Evolutionary conservation across 2,113 vertebrate species (phyloP).

Genomic region (Nibea coibor): DNA sequence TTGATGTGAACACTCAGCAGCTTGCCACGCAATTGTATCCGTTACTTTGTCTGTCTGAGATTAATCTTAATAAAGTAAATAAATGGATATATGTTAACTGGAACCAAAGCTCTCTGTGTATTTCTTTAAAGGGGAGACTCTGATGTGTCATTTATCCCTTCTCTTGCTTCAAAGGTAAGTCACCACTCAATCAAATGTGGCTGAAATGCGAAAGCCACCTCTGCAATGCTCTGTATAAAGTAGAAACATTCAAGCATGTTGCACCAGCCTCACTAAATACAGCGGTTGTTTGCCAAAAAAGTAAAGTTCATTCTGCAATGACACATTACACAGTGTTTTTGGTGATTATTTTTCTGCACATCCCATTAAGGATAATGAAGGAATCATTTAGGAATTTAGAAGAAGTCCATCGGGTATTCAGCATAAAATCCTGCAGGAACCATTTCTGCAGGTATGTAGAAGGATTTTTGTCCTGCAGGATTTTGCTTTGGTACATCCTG

Average conservation of each 20-base stretch:
- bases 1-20: conserved; percentile 35
- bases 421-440: background rate
- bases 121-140: background rate
- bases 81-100: conserved; percentile 42
- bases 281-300: conserved; percentile 2
- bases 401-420: background rate
- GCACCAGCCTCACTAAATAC: background rate
- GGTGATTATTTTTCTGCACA: background rate
- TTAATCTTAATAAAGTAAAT: conserved; percentile 75
- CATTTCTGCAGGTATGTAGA: background rate
- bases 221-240: background rate
- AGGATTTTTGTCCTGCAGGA: background rate
- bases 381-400: background rate
- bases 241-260: background rate
- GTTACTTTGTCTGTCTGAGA: conserved; percentile 47
- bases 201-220: background rate
- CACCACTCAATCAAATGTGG: background rate
- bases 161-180: background rate
- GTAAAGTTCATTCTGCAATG: background rate
- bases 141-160: background rate
- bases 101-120: conserved; percentile 15
- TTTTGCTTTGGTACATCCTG: background rate
- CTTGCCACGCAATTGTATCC: conserved; percentile 42
- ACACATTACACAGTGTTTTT: background rate
- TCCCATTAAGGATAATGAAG: background rate